phyloP scores from a whole-genome alignment of 2,888 invertebrate genomes.

The Therioaphis trifolii region DNA sequence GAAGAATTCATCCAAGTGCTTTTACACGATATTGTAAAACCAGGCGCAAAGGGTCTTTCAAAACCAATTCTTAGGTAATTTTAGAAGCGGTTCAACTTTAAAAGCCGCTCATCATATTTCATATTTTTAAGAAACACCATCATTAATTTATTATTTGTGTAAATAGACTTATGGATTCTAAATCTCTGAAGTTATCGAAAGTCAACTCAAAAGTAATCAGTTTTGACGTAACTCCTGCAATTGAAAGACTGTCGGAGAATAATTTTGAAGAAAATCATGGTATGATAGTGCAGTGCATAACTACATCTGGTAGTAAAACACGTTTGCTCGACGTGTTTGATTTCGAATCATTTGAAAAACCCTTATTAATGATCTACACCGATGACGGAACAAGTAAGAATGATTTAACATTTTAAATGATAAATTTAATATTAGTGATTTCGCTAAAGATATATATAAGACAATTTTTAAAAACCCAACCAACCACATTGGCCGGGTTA shows the following conservation, averaged over 20 bases:
- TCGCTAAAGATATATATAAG: no score
- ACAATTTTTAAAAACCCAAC: no score
- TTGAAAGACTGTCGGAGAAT: conserved; percentile 78
- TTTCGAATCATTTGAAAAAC: conserved; percentile 32
- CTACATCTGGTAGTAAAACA: conserved; percentile 64
- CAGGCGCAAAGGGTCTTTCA: conserved; percentile 75
- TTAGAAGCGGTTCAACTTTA: no score
- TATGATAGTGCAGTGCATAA: conserved; percentile 65
- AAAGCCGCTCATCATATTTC: no score
- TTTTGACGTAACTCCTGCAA: conserved; percentile 88
- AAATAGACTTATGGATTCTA: conserved; percentile 80
- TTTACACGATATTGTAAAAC: conserved; percentile 81
- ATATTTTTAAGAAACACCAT: background rate
- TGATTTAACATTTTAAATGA: background rate
- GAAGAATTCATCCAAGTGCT: conserved; percentile 71
- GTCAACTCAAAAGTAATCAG: conserved; percentile 70
- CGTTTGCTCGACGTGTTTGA: conserved; percentile 64
- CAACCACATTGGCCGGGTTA: no score
- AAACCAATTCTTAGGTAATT: conserved; percentile 74
- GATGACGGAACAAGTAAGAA: conserved; percentile 77
- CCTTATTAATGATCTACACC: conserved; percentile 83
- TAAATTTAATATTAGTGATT: background rate
- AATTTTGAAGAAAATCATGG: conserved; percentile 71
- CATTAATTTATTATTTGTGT: background rate
- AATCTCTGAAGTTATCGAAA: conserved; percentile 66